A percentile compares a stretch with the other conserved stretches of the same genome.
Conservation (phyloP, 2,797 vertebrate species). For the Coilia nasus region DNA sequence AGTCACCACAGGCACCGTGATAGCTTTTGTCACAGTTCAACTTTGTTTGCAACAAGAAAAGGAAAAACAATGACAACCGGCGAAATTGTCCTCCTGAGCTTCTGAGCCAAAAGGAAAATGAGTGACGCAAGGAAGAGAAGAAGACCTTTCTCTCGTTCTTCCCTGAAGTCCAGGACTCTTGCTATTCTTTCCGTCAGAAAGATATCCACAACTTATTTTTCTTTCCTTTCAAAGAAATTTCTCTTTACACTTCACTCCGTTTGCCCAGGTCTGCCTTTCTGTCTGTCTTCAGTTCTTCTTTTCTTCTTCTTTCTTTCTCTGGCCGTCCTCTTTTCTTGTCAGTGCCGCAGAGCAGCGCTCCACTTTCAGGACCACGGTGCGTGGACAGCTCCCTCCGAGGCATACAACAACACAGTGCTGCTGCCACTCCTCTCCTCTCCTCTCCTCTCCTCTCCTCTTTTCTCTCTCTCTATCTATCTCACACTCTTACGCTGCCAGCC, state of each 20-base stretch:
- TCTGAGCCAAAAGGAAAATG: background rate
- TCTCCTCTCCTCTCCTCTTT: constrained; percentile 24
- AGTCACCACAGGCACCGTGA: constrained; percentile 12
- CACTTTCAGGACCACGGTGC: constrained; percentile 69
- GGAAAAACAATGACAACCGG: background rate
- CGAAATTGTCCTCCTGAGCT: background rate
- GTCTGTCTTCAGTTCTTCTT: background rate
- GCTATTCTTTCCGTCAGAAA: background rate
- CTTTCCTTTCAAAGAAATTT: background rate
- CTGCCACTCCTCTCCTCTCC: constrained; percentile 30
- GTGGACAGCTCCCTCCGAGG: constrained; percentile 65
- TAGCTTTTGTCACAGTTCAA: constrained; percentile 15
- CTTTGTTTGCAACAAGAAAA: background rate
- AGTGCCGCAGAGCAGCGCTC: constrained; percentile 59
- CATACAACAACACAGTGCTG: constrained; percentile 42
- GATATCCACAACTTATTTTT: background rate
- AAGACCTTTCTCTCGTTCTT: background rate
- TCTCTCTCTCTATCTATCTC: constrained; percentile 30
- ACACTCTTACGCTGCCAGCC: background rate
- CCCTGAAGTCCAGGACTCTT: background rate
- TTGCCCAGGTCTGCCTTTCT: background rate
- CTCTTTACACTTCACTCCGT: no score
- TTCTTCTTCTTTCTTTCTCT: constrained; percentile 29
- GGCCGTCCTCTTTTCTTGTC: constrained; percentile 26
- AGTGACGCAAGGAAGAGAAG: background rate